Evolutionary conservation across 2,113 vertebrate genomes (phyloP).

Genomic region (Saimiri boliviensis): DNA sequence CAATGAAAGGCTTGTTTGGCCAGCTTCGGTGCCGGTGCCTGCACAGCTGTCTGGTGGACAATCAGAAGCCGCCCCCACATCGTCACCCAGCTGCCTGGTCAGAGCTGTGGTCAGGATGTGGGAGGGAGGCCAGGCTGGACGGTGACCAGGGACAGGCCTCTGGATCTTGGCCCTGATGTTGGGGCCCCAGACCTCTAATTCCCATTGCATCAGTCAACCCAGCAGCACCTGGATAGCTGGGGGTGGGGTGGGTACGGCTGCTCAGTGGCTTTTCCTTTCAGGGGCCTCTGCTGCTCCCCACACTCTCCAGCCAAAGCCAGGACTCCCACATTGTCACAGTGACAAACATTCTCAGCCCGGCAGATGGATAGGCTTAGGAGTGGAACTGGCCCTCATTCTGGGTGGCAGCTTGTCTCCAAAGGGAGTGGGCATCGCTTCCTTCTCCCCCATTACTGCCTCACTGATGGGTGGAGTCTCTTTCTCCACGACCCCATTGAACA

Average conservation of each 20-base stretch:
- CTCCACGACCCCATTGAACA: background rate
- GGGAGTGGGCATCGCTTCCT: background rate
- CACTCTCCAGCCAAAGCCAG: background rate
- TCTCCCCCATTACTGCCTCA: no score
- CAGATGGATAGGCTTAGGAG: background rate
- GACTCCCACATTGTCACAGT: background rate
- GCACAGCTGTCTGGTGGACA: background rate
- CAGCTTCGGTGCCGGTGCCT: background rate
- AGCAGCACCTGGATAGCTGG: background rate
- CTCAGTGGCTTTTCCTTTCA: background rate
- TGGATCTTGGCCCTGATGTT: background rate
- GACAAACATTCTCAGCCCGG: background rate
- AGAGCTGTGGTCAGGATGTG: background rate
- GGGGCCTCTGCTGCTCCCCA: background rate
- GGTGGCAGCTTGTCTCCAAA: background rate
- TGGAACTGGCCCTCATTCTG: background rate
- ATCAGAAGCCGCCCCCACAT: background rate
- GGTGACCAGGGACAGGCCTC: background rate
- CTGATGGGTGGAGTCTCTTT: fast-evolving
- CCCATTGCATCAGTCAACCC: background rate
- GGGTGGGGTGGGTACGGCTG: background rate
- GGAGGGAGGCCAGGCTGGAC: background rate
- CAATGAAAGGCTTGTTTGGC: fast-evolving
- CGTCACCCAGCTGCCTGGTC: background rate
- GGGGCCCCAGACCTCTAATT: background rate